Percentiles rank a stretch among this genome's conserved stretches.
Evolutionary conservation across 2,888 invertebrate genomes (phyloP).

Genomic region (Eristalis tenax): DNA sequence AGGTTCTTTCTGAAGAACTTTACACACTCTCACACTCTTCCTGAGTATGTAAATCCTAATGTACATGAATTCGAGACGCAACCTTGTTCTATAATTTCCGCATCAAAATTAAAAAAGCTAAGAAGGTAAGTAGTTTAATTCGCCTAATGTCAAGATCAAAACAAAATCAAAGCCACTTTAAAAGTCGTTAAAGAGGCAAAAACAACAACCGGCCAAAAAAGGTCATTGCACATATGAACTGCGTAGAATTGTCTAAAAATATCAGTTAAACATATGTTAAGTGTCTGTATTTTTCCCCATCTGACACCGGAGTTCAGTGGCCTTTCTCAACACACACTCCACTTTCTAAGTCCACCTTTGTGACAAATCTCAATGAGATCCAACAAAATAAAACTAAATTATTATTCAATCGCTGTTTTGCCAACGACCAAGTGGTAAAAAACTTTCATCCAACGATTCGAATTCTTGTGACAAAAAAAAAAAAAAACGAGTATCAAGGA

Average conservation of each 20-base stretch:
- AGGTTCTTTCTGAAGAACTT: too few species aligned
- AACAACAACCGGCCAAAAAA: not conserved
- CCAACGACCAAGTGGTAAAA: slow-evolving; percentile 26
- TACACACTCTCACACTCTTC: too few species aligned
- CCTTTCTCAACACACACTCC: slow-evolving; percentile 50
- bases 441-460: slow-evolving; percentile 66
- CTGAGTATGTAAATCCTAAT: too few species aligned
- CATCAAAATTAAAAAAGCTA: not conserved
- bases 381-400: slow-evolving; percentile 45
- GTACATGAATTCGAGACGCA: not conserved
- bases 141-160: not conserved
- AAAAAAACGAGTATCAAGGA: slow-evolving; percentile 16
- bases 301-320: slow-evolving; percentile 42
- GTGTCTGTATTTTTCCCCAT: slow-evolving; percentile 1
- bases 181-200: not conserved
- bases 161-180: not conserved
- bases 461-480: slow-evolving; percentile 50
- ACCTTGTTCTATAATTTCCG: slow-evolving; percentile 14
- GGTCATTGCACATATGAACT: not conserved
- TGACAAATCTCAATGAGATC: slow-evolving; percentile 47
- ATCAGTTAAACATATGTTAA: slow-evolving; percentile 14
- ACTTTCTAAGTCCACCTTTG: slow-evolving; percentile 68
- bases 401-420: slow-evolving; percentile 65
- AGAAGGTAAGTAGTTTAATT: not conserved
- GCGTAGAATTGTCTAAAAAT: not conserved